A percentile compares a stretch with the other conserved stretches of the same genome.
Conservation (phyloP, 2,113 vertebrate species). For the Otus sunia region DNA sequence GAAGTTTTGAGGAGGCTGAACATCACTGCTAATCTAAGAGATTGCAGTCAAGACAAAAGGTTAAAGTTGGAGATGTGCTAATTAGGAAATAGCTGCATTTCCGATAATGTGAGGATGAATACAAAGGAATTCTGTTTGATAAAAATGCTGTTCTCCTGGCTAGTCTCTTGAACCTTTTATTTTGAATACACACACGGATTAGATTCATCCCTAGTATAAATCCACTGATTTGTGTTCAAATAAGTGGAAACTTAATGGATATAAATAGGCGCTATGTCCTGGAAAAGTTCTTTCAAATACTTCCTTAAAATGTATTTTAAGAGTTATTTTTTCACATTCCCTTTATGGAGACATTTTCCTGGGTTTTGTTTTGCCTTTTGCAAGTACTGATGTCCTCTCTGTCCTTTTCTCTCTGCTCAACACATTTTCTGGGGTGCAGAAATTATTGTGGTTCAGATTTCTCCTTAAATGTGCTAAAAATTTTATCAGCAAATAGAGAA, state of each 20-base stretch:
- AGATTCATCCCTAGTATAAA: not conserved
- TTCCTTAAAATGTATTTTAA: not conserved
- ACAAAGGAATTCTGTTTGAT: slow-evolving; percentile 3
- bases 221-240: not conserved
- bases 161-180: slow-evolving; percentile 7
- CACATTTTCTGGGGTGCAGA: not conserved
- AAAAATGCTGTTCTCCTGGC: not conserved
- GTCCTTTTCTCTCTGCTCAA: not conserved
- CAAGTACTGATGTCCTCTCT: not conserved
- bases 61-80: slow-evolving; percentile 42
- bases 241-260: not conserved
- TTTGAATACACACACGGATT: not conserved
- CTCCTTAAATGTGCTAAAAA: slow-evolving; percentile 5
- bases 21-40: slow-evolving; percentile 25
- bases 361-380: not conserved
- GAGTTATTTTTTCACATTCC: not conserved
- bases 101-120: not conserved
- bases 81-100: not conserved
- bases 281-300: not conserved
- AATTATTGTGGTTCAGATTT: slow-evolving; percentile 13
- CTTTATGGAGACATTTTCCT: not conserved
- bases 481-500: slow-evolving; percentile 1
- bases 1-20: slow-evolving; percentile 29
- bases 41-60: slow-evolving; percentile 49
- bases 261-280: not conserved